Conservation (phyloP, 2,113 vertebrate genomes). For the Myocastor coypus region DNA sequence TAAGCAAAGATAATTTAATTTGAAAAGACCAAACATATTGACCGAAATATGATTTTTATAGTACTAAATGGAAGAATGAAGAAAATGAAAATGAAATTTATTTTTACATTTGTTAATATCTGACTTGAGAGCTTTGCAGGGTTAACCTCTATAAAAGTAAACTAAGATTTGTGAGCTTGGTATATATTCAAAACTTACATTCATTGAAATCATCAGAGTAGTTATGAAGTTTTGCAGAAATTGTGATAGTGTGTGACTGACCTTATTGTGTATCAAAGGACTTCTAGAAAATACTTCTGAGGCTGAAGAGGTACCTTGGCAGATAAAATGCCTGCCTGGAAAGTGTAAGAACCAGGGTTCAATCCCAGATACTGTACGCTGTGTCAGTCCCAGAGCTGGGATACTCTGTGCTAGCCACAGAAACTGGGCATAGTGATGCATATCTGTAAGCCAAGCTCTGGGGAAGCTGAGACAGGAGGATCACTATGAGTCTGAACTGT, state of each 20-base stretch:
- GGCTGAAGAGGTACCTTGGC: no score
- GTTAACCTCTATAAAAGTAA: constrained; percentile 42
- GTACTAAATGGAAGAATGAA: constrained; percentile 68
- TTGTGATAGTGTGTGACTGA: not conserved
- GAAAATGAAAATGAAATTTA: constrained; percentile 70
- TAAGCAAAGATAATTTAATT: constrained; percentile 72
- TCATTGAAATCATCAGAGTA: constrained; percentile 56
- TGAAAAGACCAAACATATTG: constrained; percentile 74
- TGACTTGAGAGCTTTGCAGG: constrained; percentile 25
- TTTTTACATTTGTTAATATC: constrained; percentile 66
- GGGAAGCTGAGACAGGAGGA: no score
- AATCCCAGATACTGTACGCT: no score
- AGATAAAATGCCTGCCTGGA: no score
- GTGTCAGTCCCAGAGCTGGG: no score
- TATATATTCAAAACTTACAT: constrained; percentile 46
- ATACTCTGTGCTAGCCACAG: no score
- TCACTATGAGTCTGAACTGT: no score
- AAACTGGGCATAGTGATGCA: no score
- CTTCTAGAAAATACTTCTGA: not conserved
- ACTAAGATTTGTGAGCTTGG: constrained; percentile 36
- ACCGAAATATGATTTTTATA: constrained; percentile 72
- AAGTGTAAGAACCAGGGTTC: no score
- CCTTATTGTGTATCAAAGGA: not conserved
- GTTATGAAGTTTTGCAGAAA: constrained; percentile 25
- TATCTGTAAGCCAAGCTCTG: no score